Evolutionary conservation across 1,140 invertebrate genomes (phyloP).

Genomic region (Zaprionus kolodkinae): DNA sequence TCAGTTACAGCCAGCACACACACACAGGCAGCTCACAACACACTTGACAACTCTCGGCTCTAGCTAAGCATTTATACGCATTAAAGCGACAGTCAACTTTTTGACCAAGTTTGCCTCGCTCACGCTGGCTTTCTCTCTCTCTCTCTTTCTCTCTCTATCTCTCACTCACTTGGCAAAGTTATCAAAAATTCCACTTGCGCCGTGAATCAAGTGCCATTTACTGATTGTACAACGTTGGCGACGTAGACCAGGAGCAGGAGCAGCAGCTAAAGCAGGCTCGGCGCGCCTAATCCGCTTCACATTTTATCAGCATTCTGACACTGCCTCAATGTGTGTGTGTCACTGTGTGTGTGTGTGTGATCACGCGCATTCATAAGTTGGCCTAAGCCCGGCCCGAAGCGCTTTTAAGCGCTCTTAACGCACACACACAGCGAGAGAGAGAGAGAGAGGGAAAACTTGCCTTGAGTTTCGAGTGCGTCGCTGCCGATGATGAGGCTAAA

Average conservation of each 20-base stretch:
- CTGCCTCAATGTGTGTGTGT: constrained; percentile 59
- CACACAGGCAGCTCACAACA: background rate
- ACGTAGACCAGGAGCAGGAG: constrained; percentile 12
- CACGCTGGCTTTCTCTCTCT: background rate
- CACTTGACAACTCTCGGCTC: constrained; percentile 28
- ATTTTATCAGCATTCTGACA: constrained; percentile 81
- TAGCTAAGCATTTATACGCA: constrained; percentile 76
- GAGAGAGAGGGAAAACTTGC: too few relatives aligned
- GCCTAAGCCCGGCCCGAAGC: constrained; percentile 66
- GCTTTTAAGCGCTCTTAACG: constrained; percentile 73
- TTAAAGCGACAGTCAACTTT: constrained; percentile 77
- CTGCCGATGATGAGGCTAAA: constrained; percentile 57
- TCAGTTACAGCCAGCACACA: constrained; percentile 11
- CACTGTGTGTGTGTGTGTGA: constrained; percentile 34
- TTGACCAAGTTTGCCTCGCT: constrained; percentile 72
- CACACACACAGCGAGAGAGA: constrained; percentile 4
- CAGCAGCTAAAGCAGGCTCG: constrained; percentile 1
- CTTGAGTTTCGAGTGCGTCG: constrained; percentile 29
- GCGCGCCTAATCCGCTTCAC: constrained; percentile 72
- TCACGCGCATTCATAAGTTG: constrained; percentile 77
- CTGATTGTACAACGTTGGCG: constrained; percentile 69
- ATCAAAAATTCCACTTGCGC: constrained; percentile 83
- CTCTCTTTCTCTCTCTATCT: background rate
- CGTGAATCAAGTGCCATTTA: constrained; percentile 83
- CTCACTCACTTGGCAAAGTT: constrained; percentile 63